Base-by-base conservation (phyloP, 2,888 invertebrate genomes). In the Cataglyphis altisquamis region DNA sequence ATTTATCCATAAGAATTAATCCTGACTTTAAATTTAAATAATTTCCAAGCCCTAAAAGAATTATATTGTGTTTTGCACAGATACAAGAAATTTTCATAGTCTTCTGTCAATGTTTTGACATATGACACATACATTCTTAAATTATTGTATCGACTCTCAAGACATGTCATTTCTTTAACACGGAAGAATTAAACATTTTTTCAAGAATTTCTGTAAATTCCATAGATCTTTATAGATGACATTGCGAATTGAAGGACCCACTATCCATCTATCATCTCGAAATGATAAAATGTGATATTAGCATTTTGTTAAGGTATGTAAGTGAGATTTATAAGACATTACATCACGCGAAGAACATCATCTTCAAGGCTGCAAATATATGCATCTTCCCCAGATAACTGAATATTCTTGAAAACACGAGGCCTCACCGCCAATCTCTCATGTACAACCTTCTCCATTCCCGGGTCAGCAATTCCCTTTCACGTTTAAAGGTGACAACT, bases 391-490 rank as follows among this genome's bases (percentile, higher is more conserved):
- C 52, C 36, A 36, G n/a, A 66, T 55, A 29, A 3, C 5, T n/a
- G 32, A 55, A 55, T 6, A 66, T 66, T 75, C 39, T 75, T 77
- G 55, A 66, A 77, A 77, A 55, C 36, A 5, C 66, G 75, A 66
- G 66, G 39, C 41, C 39, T 77, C 32, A 32, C 21, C 29, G 75
- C 25, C 36, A 48, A 77, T 55, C 52, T 39, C n/a, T 75, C 39
- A 55, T 32, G n/a, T 55, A 25, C 55, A 55, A 66, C 29, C 52
- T 36, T 64, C 48, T 75, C 6, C 25, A 6, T 18, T 29, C 18
- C 8, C 15, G 63, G 60, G 41, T 36, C 48, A 25, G 52, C 48
- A 5, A 52, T 64, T 36, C 12, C 48, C 48, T 75, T 63, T 63
- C 10, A 63, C 52, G 18, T 52, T 48, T 62, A 15, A 48, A 74